These are phyloP conservation scores for Sycophila texana DNA, from an alignment of 2,888 invertebrate genomes.

Conservation along the genomic window DNA sequence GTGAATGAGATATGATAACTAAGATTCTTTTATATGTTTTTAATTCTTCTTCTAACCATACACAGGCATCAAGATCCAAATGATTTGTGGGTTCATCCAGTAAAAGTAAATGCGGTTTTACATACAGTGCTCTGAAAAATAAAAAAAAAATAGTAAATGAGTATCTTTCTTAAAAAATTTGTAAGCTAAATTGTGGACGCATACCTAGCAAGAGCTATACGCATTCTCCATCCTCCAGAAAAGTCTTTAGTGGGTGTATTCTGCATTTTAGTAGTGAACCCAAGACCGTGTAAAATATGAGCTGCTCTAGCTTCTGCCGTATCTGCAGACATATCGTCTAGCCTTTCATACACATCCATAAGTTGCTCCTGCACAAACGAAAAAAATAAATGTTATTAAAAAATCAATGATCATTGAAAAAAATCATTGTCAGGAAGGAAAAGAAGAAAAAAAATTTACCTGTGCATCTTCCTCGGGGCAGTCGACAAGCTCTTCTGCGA, in stretches of 20 bases:
- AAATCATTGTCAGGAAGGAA: background rate
- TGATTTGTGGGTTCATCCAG: constrained; percentile 99
- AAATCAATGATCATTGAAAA: background rate
- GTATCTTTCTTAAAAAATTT: constrained; percentile 4
- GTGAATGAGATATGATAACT: constrained; percentile 98
- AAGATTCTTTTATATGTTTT: constrained; percentile 97
- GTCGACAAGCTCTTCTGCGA: constrained; percentile 92
- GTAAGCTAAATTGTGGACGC: background rate
- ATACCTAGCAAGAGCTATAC: constrained; percentile 92
- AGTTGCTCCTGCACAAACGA: constrained; percentile 85
- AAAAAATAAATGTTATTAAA: background rate
- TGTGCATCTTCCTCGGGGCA: constrained; percentile 88
- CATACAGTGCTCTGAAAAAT: constrained; percentile 87
- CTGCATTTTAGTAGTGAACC: constrained; percentile 93
- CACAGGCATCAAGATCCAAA: constrained; percentile 98
- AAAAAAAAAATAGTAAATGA: constrained; percentile 9
- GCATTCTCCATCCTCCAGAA: constrained; percentile 98
- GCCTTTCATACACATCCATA: constrained; percentile 97
- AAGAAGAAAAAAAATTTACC: constrained; percentile 54
- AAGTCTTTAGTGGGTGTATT: constrained; percentile 90
- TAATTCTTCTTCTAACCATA: constrained; percentile 99
- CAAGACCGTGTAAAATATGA: constrained; percentile 96
- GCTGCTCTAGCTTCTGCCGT: constrained; percentile 97
- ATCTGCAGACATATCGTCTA: constrained; percentile 97
- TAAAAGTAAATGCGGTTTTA: constrained; percentile 96